These are phyloP conservation scores for Drosophila ohnishii DNA, from an alignment of 1,140 invertebrate species.

Conservation along the genomic window DNA sequence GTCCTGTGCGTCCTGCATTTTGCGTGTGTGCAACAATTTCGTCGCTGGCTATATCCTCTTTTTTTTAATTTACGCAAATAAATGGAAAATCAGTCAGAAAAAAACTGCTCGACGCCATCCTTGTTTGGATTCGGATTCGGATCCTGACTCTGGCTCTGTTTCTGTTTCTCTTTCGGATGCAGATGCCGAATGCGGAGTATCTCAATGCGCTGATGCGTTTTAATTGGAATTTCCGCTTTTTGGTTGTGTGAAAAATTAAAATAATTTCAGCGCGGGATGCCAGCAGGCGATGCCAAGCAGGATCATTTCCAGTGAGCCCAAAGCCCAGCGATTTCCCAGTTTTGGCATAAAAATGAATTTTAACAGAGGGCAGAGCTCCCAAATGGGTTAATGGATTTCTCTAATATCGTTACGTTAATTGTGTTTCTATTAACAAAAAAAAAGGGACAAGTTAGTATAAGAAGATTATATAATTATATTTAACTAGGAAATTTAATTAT, in stretches of 20 bases:
- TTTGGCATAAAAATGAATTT: slow-evolving; percentile 47
- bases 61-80: slow-evolving; percentile 72
- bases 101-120: slow-evolving; percentile 36
- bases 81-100: slow-evolving; percentile 76
- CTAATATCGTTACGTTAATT: slow-evolving; percentile 39
- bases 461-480: background rate
- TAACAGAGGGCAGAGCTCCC: background rate
- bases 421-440: slow-evolving; percentile 36
- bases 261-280: slow-evolving; percentile 47
- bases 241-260: slow-evolving; percentile 72
- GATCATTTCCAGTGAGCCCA: slow-evolving; percentile 11
- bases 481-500: too few relatives aligned
- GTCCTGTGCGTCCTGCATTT: slow-evolving; percentile 18
- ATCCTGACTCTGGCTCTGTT: slow-evolving; percentile 21
- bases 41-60: slow-evolving; percentile 9
- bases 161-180: slow-evolving; percentile 30
- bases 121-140: slow-evolving; percentile 24
- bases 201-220: slow-evolving; percentile 71
- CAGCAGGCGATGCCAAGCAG: background rate
- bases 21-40: slow-evolving; percentile 25
- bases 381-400: background rate
- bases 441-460: background rate
- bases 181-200: slow-evolving; percentile 28
- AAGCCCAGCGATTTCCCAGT: slow-evolving; percentile 40
- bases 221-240: slow-evolving; percentile 79